Percentiles rank a stretch among this genome's conserved stretches.
These are phyloP conservation scores for Parelbella ahira DNA, from an alignment of 2,888 invertebrate genomes.

Conservation along the genomic window DNA sequence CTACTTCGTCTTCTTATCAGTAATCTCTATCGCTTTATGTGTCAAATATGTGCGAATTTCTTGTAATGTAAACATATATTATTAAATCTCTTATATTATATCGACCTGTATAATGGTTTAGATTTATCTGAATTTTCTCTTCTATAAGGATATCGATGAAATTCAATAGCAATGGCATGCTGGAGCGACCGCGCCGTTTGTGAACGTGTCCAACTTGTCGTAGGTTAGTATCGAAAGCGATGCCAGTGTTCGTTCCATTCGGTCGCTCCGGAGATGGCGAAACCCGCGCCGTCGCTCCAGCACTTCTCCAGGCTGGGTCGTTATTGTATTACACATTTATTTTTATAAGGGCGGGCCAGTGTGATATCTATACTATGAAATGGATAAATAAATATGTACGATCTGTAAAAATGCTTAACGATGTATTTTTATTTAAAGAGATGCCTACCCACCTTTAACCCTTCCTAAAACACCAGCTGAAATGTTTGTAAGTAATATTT, in stretches of 20 bases:
- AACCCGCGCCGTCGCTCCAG: slow-evolving; percentile 59
- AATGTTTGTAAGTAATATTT: no score
- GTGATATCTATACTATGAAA: slow-evolving; percentile 81
- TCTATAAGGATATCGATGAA: slow-evolving; percentile 64
- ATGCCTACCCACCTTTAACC: no score
- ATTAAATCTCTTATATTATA: slow-evolving; percentile 74
- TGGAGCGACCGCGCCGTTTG: slow-evolving; percentile 59
- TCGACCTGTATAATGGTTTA: slow-evolving; percentile 79
- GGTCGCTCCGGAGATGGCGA: slow-evolving; percentile 35
- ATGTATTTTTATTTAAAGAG: slow-evolving; percentile 34
- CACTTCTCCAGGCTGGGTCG: slow-evolving; percentile 60
- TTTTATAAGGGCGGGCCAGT: slow-evolving; percentile 81
- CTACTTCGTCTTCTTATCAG: slow-evolving; percentile 66
- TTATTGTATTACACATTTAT: slow-evolving; percentile 78
- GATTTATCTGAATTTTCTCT: slow-evolving; percentile 67
- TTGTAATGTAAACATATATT: slow-evolving; percentile 73
- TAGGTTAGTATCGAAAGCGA: slow-evolving; percentile 61
- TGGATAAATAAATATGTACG: slow-evolving; percentile 80
- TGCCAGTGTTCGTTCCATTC: slow-evolving; percentile 61
- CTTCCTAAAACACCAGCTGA: no score
- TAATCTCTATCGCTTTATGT: slow-evolving; percentile 78
- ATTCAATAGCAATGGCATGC: slow-evolving; percentile 54
- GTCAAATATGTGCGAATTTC: slow-evolving; percentile 79
- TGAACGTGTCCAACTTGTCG: slow-evolving; percentile 68
- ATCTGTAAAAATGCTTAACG: slow-evolving; percentile 78